phyloP scores from a whole-genome alignment of 2,113 vertebrate species.

The Emydura subglobosa region DNA sequence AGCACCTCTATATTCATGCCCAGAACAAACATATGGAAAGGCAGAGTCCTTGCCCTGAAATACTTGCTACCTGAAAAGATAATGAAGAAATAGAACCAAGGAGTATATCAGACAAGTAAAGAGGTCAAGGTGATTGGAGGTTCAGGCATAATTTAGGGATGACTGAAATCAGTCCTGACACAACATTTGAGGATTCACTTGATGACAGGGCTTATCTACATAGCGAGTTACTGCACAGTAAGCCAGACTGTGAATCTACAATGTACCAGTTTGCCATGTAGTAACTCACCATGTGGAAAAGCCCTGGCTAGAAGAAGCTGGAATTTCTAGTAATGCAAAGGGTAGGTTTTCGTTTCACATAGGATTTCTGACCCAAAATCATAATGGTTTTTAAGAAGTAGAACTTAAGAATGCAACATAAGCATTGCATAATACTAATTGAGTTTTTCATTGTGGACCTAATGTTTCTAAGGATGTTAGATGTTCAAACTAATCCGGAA shows the following conservation, averaged over 20 bases:
- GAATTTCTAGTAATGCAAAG: background rate
- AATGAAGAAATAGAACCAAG: background rate
- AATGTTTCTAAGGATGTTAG: background rate
- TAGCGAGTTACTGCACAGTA: background rate
- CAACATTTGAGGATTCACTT: conserved; percentile 8
- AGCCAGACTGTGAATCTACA: background rate
- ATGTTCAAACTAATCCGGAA: background rate
- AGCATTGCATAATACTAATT: background rate
- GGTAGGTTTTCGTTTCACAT: background rate
- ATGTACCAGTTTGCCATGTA: background rate
- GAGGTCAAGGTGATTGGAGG: background rate
- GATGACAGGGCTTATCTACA: background rate
- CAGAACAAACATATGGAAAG: background rate
- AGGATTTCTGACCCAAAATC: background rate
- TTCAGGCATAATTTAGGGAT: conserved; percentile 42
- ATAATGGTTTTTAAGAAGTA: background rate
- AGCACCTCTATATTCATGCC: background rate
- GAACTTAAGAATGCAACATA: background rate
- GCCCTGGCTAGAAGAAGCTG: background rate
- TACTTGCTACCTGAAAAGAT: background rate
- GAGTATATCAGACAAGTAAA: background rate
- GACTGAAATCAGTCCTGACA: conserved; percentile 45
- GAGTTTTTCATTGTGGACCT: background rate
- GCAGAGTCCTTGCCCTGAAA: background rate
- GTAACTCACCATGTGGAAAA: background rate